These are phyloP conservation scores for Shinisaurus crocodilurus DNA, from an alignment of 2,113 vertebrate genomes.

Conservation along the genomic window DNA sequence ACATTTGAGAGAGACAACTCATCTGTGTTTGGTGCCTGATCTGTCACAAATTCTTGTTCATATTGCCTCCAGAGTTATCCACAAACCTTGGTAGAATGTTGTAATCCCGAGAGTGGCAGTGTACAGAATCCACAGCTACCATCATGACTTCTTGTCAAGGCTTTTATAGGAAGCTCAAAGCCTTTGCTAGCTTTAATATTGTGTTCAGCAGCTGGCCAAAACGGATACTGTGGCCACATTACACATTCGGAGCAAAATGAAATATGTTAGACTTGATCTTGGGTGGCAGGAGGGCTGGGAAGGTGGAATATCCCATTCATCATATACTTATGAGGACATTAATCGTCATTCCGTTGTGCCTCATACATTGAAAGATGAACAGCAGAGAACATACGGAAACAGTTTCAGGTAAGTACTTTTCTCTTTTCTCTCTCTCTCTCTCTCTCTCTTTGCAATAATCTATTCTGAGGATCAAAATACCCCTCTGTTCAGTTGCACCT, in stretches of 20 bases:
- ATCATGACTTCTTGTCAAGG: background rate
- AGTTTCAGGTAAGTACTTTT: conserved; percentile 36
- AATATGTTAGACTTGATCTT: conserved; percentile 61
- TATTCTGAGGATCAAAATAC: conserved; percentile 61
- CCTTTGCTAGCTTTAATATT: background rate
- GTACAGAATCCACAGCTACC: background rate
- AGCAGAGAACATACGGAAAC: conserved; percentile 65
- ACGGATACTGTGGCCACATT: conserved; percentile 18
- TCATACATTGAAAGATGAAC: conserved; percentile 53
- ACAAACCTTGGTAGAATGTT: background rate
- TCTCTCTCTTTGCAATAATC: conserved; percentile 28
- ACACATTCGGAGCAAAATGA: conserved; percentile 43
- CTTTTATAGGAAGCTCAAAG: conserved; percentile 14
- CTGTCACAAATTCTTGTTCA: background rate
- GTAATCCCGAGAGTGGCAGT: background rate
- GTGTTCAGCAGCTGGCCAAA: background rate
- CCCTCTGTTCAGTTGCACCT: conserved; percentile 33
- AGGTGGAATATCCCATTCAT: conserved; percentile 46
- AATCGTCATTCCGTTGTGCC: conserved; percentile 48
- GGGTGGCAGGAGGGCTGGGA: conserved; percentile 43
- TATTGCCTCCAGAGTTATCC: background rate
- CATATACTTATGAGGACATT: conserved; percentile 51
- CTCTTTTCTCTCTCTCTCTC: background rate
- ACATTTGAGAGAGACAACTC: background rate
- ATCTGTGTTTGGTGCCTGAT: background rate